Evolutionary conservation across 2,113 vertebrate genomes (phyloP).

Genomic region (Neopipo cinnamomea): DNA sequence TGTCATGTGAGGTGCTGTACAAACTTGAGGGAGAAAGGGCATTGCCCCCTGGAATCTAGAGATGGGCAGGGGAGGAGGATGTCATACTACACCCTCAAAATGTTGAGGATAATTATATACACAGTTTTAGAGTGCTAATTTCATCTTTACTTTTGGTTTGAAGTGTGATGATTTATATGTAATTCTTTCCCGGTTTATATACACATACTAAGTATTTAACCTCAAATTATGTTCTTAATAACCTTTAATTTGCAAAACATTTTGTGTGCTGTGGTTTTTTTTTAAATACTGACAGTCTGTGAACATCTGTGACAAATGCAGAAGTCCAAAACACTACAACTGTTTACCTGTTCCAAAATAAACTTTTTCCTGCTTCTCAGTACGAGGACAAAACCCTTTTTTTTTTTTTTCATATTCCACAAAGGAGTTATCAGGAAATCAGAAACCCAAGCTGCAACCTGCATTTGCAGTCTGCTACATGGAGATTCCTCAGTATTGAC

Average conservation of each 20-base stretch:
- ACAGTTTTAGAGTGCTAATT: not conserved
- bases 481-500: not conserved
- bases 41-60: not conserved
- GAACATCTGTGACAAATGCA: constrained; percentile 3
- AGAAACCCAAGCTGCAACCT: not conserved
- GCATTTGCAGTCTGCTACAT: not conserved
- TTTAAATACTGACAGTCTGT: not conserved
- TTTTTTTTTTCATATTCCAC: not conserved
- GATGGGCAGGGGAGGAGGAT: not conserved
- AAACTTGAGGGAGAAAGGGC: not conserved
- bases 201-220: not conserved
- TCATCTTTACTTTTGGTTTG: not conserved
- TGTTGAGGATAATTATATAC: not conserved
- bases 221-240: not conserved
- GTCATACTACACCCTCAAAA: not conserved
- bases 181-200: not conserved
- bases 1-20: not conserved
- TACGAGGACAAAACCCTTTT: not conserved
- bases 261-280: not conserved
- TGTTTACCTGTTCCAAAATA: not conserved
- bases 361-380: not conserved
- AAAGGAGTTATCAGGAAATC: not conserved
- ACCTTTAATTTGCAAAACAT: not conserved
- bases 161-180: not conserved
- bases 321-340: not conserved